Conservation (phyloP, 2,113 vertebrate species). For the Pedetes capensis region DNA sequence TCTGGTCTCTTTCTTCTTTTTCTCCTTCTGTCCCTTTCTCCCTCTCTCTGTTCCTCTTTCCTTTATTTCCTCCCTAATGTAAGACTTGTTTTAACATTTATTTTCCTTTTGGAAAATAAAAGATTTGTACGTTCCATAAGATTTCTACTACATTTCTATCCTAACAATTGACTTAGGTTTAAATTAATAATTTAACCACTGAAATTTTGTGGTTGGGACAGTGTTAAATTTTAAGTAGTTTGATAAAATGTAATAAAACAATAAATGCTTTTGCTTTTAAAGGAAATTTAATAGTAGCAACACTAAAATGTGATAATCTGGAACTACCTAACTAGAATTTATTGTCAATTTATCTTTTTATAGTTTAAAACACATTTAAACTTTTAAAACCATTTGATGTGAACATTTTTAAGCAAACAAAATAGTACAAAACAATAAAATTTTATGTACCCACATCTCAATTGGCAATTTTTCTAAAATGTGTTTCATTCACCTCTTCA, state of each 20-base stretch:
- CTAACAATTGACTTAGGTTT: background rate
- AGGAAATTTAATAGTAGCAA: background rate
- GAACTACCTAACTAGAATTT: background rate
- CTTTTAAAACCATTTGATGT: background rate
- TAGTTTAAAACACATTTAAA: background rate
- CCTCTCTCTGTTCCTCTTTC: rapidly evolving
- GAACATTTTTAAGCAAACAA: background rate
- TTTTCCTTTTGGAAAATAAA: background rate
- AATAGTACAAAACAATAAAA: background rate
- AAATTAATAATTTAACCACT: background rate
- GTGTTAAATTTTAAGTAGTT: background rate
- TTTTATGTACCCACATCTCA: background rate
- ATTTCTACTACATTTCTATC: background rate
- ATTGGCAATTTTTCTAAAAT: background rate
- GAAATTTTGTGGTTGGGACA: background rate
- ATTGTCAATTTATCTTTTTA: background rate
- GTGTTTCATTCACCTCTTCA: background rate
- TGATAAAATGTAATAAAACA: background rate
- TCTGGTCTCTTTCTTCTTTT: background rate
- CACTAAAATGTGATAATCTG: background rate
- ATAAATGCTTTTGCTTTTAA: background rate
- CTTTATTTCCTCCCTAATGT: background rate
- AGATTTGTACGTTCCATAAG: background rate
- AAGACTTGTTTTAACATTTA: background rate
- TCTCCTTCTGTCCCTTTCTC: background rate